Evolutionary conservation across 2,797 vertebrate genomes (phyloP).

Genomic region (Alfaro cultratus): DNA sequence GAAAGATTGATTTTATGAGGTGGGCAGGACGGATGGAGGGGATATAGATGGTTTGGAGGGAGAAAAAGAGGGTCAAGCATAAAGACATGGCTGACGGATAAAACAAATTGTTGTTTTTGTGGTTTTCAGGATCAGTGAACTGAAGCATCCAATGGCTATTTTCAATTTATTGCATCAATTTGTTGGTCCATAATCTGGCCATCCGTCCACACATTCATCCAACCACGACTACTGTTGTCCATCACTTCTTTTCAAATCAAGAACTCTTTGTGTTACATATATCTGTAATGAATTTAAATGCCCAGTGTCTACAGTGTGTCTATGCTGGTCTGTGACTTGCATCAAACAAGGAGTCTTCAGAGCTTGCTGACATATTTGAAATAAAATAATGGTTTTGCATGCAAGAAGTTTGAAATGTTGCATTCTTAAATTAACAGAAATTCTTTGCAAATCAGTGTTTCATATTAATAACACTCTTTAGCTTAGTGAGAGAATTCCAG

Average conservation of each 20-base stretch:
- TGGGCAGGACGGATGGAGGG: background rate
- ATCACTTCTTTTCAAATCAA: conserved; percentile 1
- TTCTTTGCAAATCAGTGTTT: background rate
- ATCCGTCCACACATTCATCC: background rate
- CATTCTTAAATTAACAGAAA: background rate
- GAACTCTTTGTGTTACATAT: background rate
- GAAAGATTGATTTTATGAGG: conserved; percentile 45
- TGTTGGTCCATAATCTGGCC: background rate
- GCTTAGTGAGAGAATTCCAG: background rate
- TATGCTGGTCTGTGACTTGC: background rate
- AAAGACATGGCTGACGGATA: conserved; percentile 37
- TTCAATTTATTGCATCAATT: conserved; percentile 33
- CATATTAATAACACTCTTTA: background rate
- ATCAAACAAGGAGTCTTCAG: background rate
- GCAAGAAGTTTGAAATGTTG: background rate
- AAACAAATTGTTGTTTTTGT: conserved; percentile 56
- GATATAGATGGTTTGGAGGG: conserved; percentile 15
- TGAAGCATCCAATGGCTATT: conserved; percentile 40
- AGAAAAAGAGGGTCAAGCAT: conserved; percentile 11
- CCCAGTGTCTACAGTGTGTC: background rate
- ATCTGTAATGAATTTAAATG: background rate
- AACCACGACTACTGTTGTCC: background rate
- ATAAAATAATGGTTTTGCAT: background rate
- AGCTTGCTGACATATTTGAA: background rate
- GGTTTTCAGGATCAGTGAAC: conserved; percentile 58